Base-by-base conservation (phyloP, 2,888 invertebrate species). In the Mechanitis mazaeus region DNA sequence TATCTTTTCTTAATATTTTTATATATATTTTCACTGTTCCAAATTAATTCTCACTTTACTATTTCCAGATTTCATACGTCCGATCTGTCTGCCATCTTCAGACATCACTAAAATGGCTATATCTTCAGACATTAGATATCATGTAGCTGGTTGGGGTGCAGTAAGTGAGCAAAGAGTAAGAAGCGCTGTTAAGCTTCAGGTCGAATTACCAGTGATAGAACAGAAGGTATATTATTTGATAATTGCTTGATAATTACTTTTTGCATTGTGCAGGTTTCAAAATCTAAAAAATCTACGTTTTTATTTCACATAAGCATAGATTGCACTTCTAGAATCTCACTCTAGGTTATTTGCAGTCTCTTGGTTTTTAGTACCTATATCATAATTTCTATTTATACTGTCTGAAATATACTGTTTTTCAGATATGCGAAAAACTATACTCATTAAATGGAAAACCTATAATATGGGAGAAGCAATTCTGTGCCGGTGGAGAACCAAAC, bases 11-110 rank as follows among this genome's bases (percentile, higher is more conserved):
- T 6, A 7, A 6, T 38, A 38, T 7, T 42, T 42, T 9, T 11
- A 1, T 7, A 9, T 9, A 9, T 9, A 11, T 42, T 9, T 42
- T 1, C 9, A 42, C 9, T 42, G 11, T 42, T 42, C 42, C 6
- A 5, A 9, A 9, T 9, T 42, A 42, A 42, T 42, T 42, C 6
- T 5, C 35, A 6, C 42, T 42, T 42, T 2, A 35, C 6, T 35
- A 6, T 35, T 42, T 9, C 9, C 77, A 85, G 85, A 85, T 63
- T 85, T 83, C 69, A 81, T 84, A 46, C 75, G 84, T 1, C 84
- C 84, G 6, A 74, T 78, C 12, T 85, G 85, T 61, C 53, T 85
- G 1, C 84, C 84, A 3, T 64, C 50, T 11, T 33, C 20, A 11
- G 58, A 60, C 45, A 11, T 58, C 3, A n/a, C 71, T 1, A 73